phyloP scores from a whole-genome alignment of 2,797 vertebrate species.

The Masticophis lateralis region DNA sequence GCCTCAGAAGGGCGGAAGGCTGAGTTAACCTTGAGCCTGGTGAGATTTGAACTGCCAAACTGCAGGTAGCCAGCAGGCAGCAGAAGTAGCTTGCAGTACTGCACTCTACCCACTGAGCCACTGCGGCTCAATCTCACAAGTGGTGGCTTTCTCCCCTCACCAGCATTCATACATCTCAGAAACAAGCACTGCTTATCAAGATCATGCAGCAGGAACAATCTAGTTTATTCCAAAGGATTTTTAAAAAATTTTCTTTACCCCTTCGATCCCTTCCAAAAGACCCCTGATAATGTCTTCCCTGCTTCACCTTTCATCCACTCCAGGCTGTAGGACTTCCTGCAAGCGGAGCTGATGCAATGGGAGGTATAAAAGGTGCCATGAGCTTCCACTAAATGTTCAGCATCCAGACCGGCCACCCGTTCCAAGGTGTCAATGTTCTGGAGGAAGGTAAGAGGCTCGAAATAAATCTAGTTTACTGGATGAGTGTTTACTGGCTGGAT shows the following conservation, averaged over 20 bases:
- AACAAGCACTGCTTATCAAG: neutral
- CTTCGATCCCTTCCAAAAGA: too few relatives aligned
- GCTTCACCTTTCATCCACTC: slow-evolving; percentile 90
- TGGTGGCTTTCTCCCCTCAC: neutral
- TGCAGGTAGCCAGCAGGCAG: too few relatives aligned
- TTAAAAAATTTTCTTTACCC: neutral
- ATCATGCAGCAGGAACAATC: too few relatives aligned
- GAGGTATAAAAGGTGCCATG: slow-evolving; percentile 89
- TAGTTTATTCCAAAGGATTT: neutral
- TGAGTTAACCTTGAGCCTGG: too few relatives aligned
- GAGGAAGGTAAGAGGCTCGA: accelerated
- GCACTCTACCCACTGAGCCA: too few relatives aligned
- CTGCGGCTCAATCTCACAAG: too few relatives aligned
- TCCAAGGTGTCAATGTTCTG: slow-evolving; percentile 93
- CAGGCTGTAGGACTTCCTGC: slow-evolving; percentile 78
- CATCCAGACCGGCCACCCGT: slow-evolving; percentile 81
- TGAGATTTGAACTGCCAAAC: too few relatives aligned
- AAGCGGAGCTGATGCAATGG: slow-evolving; percentile 82
- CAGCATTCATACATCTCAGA: neutral
- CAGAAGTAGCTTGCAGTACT: too few relatives aligned
- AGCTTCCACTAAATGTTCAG: slow-evolving; percentile 85
- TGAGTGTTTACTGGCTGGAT: too few relatives aligned
- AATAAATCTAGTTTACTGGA: neutral
- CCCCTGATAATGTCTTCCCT: neutral
- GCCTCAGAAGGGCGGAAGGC: too few relatives aligned